phyloP scores from a whole-genome alignment of 2,113 vertebrate species.

The Gavia stellata region DNA sequence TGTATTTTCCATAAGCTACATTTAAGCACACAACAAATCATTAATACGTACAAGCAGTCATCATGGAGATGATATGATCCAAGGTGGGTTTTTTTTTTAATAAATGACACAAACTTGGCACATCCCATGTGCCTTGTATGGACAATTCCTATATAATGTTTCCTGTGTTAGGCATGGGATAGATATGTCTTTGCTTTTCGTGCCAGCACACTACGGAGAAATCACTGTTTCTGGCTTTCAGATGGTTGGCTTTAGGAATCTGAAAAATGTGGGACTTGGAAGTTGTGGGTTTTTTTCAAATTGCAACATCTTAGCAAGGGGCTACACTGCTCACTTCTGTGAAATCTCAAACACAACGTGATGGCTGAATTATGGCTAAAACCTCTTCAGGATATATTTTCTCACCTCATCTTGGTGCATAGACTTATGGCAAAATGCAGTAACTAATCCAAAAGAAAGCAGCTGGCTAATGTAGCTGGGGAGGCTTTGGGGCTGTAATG shows the following conservation, averaged over 20 bases:
- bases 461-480: neutral
- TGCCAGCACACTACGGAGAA: neutral
- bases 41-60: slow-evolving; percentile 25
- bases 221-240: neutral
- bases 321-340: neutral
- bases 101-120: neutral
- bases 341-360: neutral
- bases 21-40: neutral
- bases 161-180: neutral
- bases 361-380: neutral
- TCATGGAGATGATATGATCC: slow-evolving; percentile 37
- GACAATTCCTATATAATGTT: neutral
- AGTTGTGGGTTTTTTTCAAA: neutral
- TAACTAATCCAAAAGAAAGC: neutral
- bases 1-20: neutral
- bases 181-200: neutral
- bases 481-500: neutral
- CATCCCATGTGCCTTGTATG: neutral
- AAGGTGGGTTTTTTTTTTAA: neutral
- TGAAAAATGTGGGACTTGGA: neutral
- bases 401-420: neutral
- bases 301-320: neutral
- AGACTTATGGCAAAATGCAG: neutral
- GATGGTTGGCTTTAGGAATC: neutral
- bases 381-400: neutral